A percentile compares a stretch with the other conserved stretches of the same genome.
These are phyloP conservation scores for Heliconius hortense DNA, from an alignment of 2,888 invertebrate genomes.

Conservation along the genomic window DNA sequence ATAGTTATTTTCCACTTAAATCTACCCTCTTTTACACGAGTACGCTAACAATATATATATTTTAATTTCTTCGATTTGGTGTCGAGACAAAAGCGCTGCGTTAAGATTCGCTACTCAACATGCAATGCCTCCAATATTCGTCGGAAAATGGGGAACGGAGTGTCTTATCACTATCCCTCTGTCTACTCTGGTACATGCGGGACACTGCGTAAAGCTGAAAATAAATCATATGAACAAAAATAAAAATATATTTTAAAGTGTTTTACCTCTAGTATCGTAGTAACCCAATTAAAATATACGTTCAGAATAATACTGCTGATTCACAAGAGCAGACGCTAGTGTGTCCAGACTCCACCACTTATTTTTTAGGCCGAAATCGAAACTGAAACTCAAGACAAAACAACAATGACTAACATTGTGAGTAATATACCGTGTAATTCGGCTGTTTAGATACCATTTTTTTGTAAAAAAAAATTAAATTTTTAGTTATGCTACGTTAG, in stretches of 20 bases:
- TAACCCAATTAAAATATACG: background rate
- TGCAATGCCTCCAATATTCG: too few relatives aligned
- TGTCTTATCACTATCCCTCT: too few relatives aligned
- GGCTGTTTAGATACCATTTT: background rate
- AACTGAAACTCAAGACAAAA: conserved; percentile 12
- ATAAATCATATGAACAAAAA: background rate
- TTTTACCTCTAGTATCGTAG: background rate
- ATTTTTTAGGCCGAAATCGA: conserved; percentile 4
- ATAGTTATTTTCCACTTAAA: too few relatives aligned
- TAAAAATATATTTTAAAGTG: background rate
- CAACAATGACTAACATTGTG: conserved; percentile 15
- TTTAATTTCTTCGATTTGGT: too few relatives aligned
- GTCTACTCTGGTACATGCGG: too few relatives aligned
- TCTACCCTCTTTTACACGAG: too few relatives aligned
- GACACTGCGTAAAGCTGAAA: too few relatives aligned
- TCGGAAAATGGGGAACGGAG: too few relatives aligned
- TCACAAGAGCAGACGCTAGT: conserved; percentile 20
- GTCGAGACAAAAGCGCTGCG: too few relatives aligned
- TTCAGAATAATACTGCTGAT: conserved; percentile 20
- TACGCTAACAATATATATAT: too few relatives aligned
- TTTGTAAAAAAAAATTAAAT: background rate
- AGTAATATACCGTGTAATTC: conserved; percentile 17
- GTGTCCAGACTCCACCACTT: conserved; percentile 17
- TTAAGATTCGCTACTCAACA: too few relatives aligned
- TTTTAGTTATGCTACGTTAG: too few relatives aligned